Evolutionary conservation across 2,113 vertebrate genomes (phyloP).

Genomic region (Phylloscopus whistleri): DNA sequence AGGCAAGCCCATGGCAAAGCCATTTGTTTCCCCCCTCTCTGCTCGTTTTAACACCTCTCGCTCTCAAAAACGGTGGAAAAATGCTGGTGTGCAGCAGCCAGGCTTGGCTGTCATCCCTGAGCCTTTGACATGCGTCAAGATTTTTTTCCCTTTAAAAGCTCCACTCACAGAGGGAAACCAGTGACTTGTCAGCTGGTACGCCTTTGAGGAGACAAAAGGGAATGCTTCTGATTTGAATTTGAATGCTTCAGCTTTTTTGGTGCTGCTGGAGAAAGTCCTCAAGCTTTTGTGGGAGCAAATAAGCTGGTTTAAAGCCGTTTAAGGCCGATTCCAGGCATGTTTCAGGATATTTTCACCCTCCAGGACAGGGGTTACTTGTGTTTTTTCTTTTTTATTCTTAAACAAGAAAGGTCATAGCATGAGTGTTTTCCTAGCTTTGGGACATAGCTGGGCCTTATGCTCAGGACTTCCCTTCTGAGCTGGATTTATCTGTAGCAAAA

Average conservation of each 20-base stretch:
- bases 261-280: neutral
- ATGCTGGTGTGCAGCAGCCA: neutral
- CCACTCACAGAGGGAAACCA: neutral
- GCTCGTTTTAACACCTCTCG: neutral
- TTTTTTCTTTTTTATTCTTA: neutral
- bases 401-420: neutral
- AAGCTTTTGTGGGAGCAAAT: neutral
- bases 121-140: neutral
- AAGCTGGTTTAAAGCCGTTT: neutral
- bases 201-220: neutral
- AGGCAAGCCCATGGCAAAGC: neutral
- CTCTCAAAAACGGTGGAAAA: neutral
- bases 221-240: neutral
- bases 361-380: neutral
- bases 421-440: neutral
- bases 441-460: neutral
- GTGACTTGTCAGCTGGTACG: neutral
- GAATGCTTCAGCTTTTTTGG: neutral
- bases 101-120: neutral
- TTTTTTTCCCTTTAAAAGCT: constrained; percentile 10
- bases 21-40: neutral
- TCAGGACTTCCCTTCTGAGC: neutral
- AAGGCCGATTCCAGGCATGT: neutral
- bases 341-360: neutral
- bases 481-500: neutral